A percentile compares a stretch with the other conserved stretches of the same genome.
phyloP scores from a whole-genome alignment of 2,797 vertebrate species.

The Lacerta bilineata region DNA sequence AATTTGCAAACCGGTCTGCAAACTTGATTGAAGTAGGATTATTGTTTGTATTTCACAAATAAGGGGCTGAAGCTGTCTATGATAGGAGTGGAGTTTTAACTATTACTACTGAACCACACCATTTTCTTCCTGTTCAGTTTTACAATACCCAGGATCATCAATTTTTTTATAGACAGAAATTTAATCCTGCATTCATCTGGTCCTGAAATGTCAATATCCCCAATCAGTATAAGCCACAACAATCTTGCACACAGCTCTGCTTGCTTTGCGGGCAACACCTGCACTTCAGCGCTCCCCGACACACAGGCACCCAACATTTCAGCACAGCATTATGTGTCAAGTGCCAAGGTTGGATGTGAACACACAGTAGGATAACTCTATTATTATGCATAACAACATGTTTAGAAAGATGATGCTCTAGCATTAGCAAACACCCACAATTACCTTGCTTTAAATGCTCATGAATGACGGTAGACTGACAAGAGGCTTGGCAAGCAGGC shows the following conservation, averaged over 20 bases:
- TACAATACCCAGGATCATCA: neutral
- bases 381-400: neutral
- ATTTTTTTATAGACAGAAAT: neutral
- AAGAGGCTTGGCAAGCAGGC: neutral
- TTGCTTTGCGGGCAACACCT: neutral
- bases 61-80: too few species aligned
- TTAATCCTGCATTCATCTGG: neutral
- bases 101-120: neutral
- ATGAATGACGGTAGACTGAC: neutral
- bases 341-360: neutral
- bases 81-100: too few species aligned
- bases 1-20: neutral
- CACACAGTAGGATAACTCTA: neutral
- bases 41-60: neutral
- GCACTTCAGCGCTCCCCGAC: neutral
- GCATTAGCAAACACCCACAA: neutral
- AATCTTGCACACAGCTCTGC: neutral
- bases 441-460: conserved; percentile 5
- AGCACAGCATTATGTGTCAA: neutral
- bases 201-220: neutral
- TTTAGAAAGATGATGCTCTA: neutral
- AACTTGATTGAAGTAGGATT: neutral
- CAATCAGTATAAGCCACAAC: neutral
- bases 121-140: neutral
- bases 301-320: too few species aligned